Evolutionary conservation across 2,113 vertebrate genomes (phyloP).

Genomic region (Okapia johnstoni): DNA sequence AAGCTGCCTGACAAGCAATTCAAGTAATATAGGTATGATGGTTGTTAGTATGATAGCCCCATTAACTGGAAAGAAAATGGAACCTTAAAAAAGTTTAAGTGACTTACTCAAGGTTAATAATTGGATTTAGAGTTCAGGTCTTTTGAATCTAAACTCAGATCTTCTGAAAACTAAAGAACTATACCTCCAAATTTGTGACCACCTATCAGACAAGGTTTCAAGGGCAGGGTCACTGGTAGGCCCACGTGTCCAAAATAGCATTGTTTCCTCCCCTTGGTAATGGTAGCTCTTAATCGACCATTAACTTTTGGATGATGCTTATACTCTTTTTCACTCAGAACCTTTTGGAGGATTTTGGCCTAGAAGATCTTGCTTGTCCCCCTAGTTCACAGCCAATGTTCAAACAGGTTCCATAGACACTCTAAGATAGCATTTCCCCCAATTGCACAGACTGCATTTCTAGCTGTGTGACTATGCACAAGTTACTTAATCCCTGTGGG

Average conservation of each 20-base stretch:
- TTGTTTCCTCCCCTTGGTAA: not conserved
- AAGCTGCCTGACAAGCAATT: not conserved
- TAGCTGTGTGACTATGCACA: not conserved
- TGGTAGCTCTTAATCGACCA: not conserved
- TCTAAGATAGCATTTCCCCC: not conserved
- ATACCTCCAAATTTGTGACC: not conserved
- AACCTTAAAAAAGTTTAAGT: not conserved
- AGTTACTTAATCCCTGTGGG: not conserved
- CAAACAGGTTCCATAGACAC: not conserved
- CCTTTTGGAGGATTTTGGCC: not conserved
- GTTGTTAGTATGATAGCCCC: not conserved
- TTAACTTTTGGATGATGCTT: conserved; percentile 2
- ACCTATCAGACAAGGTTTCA: not conserved
- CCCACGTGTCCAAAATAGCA: not conserved
- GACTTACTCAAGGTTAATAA: not conserved
- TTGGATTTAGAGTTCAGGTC: not conserved
- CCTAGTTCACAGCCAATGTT: not conserved
- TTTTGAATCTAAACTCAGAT: not conserved
- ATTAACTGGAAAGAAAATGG: not conserved
- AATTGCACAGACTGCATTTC: not conserved
- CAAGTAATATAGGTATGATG: not conserved
- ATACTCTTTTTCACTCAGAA: not conserved
- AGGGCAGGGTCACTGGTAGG: not conserved
- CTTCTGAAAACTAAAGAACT: not conserved
- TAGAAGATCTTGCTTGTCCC: not conserved